Percentiles rank a stretch among this genome's conserved stretches.
Conservation (phyloP, 2,113 vertebrate genomes). For the Mirza zaza region DNA sequence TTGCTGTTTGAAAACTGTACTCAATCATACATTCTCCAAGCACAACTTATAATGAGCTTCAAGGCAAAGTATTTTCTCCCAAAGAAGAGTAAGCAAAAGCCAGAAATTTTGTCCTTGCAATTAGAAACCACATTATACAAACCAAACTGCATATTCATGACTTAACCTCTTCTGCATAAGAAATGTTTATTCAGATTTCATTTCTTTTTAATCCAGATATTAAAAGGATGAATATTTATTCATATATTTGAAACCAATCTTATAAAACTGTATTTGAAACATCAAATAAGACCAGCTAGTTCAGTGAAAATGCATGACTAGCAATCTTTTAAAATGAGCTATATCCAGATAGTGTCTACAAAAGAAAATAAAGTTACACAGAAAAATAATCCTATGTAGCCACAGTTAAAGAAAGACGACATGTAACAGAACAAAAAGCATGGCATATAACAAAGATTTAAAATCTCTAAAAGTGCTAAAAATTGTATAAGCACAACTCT, state of each 20-base stretch:
- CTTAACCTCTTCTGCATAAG: neutral
- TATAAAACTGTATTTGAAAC: conserved; percentile 22
- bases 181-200: neutral
- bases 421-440: neutral
- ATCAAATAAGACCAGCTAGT: neutral
- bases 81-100: neutral
- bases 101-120: conserved; percentile 23
- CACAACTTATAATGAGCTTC: conserved; percentile 54
- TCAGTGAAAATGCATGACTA: neutral
- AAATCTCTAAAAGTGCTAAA: neutral
- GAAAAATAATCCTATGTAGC: neutral
- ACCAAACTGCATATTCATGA: neutral
- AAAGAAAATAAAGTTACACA: neutral
- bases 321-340: neutral
- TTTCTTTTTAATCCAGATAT: neutral
- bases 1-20: conserved; percentile 62
- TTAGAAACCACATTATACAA: neutral
- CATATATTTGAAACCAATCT: neutral
- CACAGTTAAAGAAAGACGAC: neutral
- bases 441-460: neutral
- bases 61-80: conserved; percentile 62
- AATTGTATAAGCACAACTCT: neutral
- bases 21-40: conserved; percentile 55
- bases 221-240: neutral
- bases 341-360: neutral